Evolutionary conservation across 2,888 invertebrate genomes (phyloP), one percentile per base, ranked within the genome.

Genomic region (Drosophila tanythrix): DNA sequence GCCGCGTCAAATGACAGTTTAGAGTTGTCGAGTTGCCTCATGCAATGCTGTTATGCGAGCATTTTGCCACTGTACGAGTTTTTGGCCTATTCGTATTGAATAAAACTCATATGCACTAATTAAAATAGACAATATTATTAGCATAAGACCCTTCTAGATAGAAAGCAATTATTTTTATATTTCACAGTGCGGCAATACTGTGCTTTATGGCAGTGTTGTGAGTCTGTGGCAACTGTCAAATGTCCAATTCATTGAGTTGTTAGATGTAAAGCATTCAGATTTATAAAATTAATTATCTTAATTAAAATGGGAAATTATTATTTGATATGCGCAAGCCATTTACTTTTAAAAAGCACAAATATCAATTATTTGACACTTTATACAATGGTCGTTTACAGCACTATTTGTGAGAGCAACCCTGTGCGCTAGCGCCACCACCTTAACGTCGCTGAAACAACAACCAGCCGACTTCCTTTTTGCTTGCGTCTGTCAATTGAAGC

Each of bases 401-500:
- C 71, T 70, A 4, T 8, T 46, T 25, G 2, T 27, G 36, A 67
- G 15, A 46, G 71, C 70, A 76, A 68, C 77, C 13, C 77, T 76
- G 79, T 15, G 25, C n/a, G 10, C 0, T 57, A 82, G 53, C 76
- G 82, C 81, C 74, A 70, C 75, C 74, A 78, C 76, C 85, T 79
- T 82, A 18, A 83, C 67, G 74, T 76, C 27, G 53, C 51, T 27
- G 31, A 33, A 40, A 29, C 63, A 43, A 74, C 43, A 68, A 72
- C 48, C 35, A 61, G 66, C 56, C 70, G 25, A 82, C 80, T 81
- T 91, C 92, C 90, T 92, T 92, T 92, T 90, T 85, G 80, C 82
- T 91, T 91, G 91, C 92, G 90, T 82, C 90, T 90, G 90, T 90
- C 91, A 88, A 67, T 82, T 85, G 82, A 71, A 78, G 75, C 84